Evolutionary conservation across 2,113 vertebrate species (phyloP), one percentile per base, ranked within the genome.

Genomic region (Oryzias woworae): DNA sequence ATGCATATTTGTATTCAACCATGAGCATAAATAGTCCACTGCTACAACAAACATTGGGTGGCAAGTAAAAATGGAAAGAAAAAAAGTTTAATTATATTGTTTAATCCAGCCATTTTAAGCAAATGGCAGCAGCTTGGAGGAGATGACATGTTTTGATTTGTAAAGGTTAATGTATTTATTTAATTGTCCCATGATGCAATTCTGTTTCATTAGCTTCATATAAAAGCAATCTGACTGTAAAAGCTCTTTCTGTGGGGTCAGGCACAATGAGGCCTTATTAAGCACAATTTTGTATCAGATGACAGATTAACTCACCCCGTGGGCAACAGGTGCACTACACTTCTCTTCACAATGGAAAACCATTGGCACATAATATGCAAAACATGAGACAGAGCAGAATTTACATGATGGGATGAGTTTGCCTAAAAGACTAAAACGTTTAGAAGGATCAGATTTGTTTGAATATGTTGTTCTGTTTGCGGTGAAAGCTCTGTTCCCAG

Each of bases 141-240:
- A 70, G 64, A 67, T 69, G 65, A 53, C 64, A 71, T 62, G 51
- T 81, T 81, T 73, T 66, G 78, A 82, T 82, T 79, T 64, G 61
- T 28, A 85, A 88, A 86, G 84, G 85, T 84, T 86, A 89, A 86
- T 81, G 73, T 58, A 80, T 84, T 84, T 84, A 81, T 82, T 80
- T 57, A 22, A 77, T 82, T 71, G 60, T 44, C 53, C 78, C 59
- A 76, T 74, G 77, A 85, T 69, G 60, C 78, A 77, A 69, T 79
- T 63, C 42, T 71, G 58, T 78, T 76, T 80, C 53, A 80, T 79
- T 85, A 54, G 66, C 56, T 78, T 62, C 13, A 49, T 76, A 49
- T 69, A 75, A 77, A 85, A 78, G 77, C 75, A 82, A 84, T 85
- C 61, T 52, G 62, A 71, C 50, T 68, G 44, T 62, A 66, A 78